Evolutionary conservation across 1,140 invertebrate genomes (phyloP).

Genomic region (Ostrea denselamellosa): DNA sequence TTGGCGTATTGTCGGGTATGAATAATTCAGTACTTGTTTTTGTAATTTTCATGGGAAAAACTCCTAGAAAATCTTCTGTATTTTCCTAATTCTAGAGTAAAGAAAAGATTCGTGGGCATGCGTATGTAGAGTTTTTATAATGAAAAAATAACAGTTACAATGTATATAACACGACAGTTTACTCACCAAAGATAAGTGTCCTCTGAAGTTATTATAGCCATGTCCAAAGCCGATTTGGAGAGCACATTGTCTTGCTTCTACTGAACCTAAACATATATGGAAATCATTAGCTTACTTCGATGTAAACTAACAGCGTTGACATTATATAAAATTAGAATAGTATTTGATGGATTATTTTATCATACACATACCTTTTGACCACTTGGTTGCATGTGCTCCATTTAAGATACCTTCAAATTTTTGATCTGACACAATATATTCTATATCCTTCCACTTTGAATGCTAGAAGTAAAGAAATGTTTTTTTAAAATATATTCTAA

Average conservation of each 20-base stretch:
- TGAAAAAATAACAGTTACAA: too few species aligned
- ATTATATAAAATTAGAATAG: background rate
- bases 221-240: slow-evolving; percentile 53
- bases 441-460: slow-evolving; percentile 48
- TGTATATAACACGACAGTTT: background rate
- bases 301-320: background rate
- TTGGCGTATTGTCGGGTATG: background rate
- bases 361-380: slow-evolving; percentile 31
- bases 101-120: too few species aligned
- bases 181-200: slow-evolving; percentile 48
- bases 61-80: too few species aligned
- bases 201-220: slow-evolving; percentile 52
- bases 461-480: slow-evolving; percentile 35
- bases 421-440: slow-evolving; percentile 43
- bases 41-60: too few species aligned
- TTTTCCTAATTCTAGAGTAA: too few species aligned
- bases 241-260: slow-evolving; percentile 53
- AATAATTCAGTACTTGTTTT: too few species aligned
- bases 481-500: background rate
- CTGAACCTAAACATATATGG: slow-evolving; percentile 13
- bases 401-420: slow-evolving; percentile 48
- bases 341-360: background rate
- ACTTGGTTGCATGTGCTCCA: background rate
- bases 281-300: background rate
- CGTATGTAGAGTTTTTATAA: too few species aligned